Conservation (phyloP, 2,888 invertebrate genomes). For the Parelbella ahira region DNA sequence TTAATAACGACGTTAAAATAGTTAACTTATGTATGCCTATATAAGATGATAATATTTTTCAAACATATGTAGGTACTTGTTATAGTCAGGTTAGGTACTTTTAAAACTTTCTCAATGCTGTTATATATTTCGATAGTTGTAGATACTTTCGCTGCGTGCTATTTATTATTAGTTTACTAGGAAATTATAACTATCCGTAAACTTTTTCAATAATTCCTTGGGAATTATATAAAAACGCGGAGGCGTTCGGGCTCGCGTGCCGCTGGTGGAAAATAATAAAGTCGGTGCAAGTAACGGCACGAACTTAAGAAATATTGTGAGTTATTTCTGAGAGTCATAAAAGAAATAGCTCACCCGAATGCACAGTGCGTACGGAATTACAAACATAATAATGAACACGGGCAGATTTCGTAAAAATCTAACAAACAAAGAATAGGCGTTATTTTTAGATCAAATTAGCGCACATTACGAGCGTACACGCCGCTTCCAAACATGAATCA, state of each 20-base stretch:
- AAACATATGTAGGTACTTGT: no score
- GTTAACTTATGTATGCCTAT: no score
- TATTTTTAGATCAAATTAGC: constrained; percentile 79
- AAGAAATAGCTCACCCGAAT: constrained; percentile 22
- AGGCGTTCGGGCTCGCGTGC: constrained; percentile 16
- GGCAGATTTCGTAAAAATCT: constrained; percentile 71
- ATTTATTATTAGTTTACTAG: constrained; percentile 8
- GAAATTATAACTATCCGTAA: constrained; percentile 6
- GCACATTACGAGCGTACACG: constrained; percentile 70
- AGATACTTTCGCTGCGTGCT: no score
- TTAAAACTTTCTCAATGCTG: no score
- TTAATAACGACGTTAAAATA: no score
- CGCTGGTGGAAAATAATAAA: constrained; percentile 7
- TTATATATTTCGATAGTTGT: no score
- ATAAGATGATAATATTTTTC: no score
- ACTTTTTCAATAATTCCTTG: constrained; percentile 19
- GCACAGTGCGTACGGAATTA: constrained; percentile 31
- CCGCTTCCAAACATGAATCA: constrained; percentile 69
- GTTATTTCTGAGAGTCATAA: constrained; percentile 25
- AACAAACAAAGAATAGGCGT: constrained; percentile 74
- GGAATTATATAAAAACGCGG: constrained; percentile 14
- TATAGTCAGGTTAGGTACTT: no score
- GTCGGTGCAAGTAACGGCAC: constrained; percentile 18
- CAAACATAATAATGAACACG: constrained; percentile 45
- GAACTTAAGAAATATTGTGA: constrained; percentile 23